These are phyloP conservation scores for Enteromius fasciolatus DNA, from an alignment of 2,797 vertebrate species.

Conservation along the genomic window DNA sequence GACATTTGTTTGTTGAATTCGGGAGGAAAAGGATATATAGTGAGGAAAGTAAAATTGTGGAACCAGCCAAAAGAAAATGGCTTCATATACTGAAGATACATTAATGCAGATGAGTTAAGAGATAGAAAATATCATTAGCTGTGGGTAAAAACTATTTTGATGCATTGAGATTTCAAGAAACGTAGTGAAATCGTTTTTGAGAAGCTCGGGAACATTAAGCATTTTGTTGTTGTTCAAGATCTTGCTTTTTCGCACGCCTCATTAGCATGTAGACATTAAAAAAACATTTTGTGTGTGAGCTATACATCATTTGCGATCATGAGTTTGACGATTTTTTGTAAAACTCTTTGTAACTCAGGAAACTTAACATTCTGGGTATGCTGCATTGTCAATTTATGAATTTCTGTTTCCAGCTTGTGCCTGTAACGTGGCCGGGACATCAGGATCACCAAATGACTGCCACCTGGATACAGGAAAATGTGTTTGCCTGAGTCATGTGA, in stretches of 20 bases:
- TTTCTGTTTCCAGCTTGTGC: conserved; percentile 78
- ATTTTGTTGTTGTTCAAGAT: conserved; percentile 1
- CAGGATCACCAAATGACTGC: conserved; percentile 71
- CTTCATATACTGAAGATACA: neutral
- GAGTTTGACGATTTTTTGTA: neutral
- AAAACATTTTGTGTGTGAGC: conserved; percentile 6
- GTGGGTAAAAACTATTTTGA: neutral
- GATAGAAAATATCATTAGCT: conserved; percentile 9
- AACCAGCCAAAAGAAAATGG: neutral
- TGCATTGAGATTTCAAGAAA: conserved; percentile 16
- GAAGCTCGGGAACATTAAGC: neutral
- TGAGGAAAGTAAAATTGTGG: neutral
- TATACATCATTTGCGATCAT: conserved; percentile 1
- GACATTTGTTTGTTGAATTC: neutral
- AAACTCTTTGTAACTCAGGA: neutral
- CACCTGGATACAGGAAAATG: conserved; percentile 83
- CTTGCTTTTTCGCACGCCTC: conserved; percentile 11
- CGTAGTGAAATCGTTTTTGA: neutral
- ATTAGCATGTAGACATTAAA: conserved; percentile 25
- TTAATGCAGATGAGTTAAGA: neutral
- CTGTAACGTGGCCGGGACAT: conserved; percentile 78
- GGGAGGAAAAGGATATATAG: neutral
- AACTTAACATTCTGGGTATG: neutral
- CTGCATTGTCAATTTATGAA: conserved; percentile 23
- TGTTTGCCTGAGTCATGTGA: conserved; percentile 82